Percentiles rank a stretch among this genome's conserved stretches.
phyloP scores from a whole-genome alignment of 2,888 invertebrate species.

The Nebria brevicollis region DNA sequence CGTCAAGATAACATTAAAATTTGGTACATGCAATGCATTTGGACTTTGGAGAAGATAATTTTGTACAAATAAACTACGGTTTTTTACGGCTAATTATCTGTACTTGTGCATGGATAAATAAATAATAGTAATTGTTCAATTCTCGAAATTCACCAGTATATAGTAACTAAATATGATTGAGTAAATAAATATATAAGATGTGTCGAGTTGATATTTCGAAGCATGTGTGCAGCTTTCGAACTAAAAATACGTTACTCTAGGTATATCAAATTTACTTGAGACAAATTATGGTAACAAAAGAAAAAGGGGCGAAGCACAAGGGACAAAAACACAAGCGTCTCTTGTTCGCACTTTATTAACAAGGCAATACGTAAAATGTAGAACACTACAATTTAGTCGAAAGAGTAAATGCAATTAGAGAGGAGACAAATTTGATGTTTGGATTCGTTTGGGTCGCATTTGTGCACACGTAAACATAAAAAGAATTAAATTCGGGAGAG shows the following conservation, averaged over 20 bases:
- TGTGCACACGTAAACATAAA: constrained; percentile 23
- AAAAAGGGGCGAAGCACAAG: not conserved
- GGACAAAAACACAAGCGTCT: not conserved
- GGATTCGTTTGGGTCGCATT: constrained; percentile 4
- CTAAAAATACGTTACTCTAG: constrained; percentile 5
- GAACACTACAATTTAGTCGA: constrained; percentile 4
- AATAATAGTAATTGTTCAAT: too few species aligned
- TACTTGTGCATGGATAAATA: too few species aligned
- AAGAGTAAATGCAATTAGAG: constrained; percentile 3
- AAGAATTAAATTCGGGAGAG: constrained; percentile 17
- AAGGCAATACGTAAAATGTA: constrained; percentile 8
- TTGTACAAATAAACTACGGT: too few species aligned
- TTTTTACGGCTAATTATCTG: too few species aligned
- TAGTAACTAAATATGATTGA: too few species aligned
- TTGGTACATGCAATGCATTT: not conserved
- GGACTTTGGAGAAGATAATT: too few species aligned
- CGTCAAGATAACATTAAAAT: not conserved
- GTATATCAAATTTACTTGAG: constrained; percentile 14
- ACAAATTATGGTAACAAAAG: constrained; percentile 4
- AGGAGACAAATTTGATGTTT: not conserved
- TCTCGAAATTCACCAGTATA: too few species aligned
- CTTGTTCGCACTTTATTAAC: not conserved
- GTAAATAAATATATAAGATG: not conserved
- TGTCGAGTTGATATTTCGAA: not conserved
- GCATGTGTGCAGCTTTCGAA: not conserved